Evolutionary conservation across 2,888 invertebrate species (phyloP).

Genomic region (Apodemia hepburni): DNA sequence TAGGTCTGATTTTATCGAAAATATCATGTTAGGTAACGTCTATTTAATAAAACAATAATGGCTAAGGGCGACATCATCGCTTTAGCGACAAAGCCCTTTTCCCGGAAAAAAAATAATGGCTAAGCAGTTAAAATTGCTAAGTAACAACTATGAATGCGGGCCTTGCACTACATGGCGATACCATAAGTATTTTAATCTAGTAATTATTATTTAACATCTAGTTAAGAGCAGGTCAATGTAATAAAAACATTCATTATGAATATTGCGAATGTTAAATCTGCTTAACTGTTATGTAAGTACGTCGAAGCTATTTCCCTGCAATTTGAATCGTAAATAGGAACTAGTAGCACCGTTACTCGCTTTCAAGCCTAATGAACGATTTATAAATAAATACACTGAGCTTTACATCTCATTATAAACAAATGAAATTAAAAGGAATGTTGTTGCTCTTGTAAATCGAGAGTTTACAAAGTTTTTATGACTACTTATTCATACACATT

Average conservation of each 20-base stretch:
- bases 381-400: slow-evolving; percentile 41
- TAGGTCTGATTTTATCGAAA: too few species aligned
- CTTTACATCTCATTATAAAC: slow-evolving; percentile 36
- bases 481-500: background rate
- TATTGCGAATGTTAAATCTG: background rate
- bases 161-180: too few species aligned
- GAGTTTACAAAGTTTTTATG: background rate
- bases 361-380: slow-evolving; percentile 54
- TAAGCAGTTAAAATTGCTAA: too few species aligned
- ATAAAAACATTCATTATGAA: background rate
- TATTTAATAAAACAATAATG: too few species aligned
- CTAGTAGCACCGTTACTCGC: slow-evolving; percentile 40
- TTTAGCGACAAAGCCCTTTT: too few species aligned
- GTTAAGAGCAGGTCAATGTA: background rate
- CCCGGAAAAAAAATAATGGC: too few species aligned
- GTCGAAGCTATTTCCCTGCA: background rate
- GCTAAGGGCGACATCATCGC: too few species aligned
- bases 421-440: slow-evolving; percentile 31
- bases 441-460: background rate
- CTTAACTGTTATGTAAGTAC: background rate
- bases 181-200: too few species aligned
- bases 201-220: too few species aligned
- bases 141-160: too few species aligned
- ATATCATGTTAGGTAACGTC: too few species aligned
- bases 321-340: slow-evolving; percentile 20